These are phyloP conservation scores for Stenichneumon culpator DNA, from an alignment of 2,888 invertebrate species.

Conservation along the genomic window DNA sequence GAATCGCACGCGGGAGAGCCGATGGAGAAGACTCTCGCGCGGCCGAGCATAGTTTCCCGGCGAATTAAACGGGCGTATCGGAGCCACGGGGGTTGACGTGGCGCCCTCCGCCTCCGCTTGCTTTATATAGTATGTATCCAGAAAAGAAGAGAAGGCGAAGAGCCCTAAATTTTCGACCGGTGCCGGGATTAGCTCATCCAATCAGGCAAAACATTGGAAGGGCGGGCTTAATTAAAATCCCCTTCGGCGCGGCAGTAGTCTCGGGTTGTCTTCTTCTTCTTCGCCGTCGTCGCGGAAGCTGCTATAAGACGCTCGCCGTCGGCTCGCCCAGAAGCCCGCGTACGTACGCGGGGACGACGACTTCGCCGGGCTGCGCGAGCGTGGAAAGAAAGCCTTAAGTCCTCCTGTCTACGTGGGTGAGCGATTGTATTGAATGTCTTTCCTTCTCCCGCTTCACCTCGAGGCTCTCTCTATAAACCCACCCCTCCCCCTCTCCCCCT, in stretches of 20 bases:
- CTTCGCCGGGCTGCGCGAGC: slow-evolving; percentile 12
- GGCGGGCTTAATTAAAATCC: slow-evolving; percentile 85
- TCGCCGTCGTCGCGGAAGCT: slow-evolving; percentile 73
- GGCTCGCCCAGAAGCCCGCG: slow-evolving; percentile 46
- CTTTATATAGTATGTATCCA: slow-evolving; percentile 53
- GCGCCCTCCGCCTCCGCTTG: slow-evolving; percentile 50
- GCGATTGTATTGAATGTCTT: slow-evolving; percentile 68
- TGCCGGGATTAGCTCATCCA: slow-evolving; percentile 80
- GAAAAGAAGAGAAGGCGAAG: slow-evolving; percentile 67
- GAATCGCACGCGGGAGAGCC: slow-evolving; percentile 49
- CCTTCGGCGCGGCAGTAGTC: slow-evolving; percentile 76
- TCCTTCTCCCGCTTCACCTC: slow-evolving; percentile 55
- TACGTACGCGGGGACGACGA: slow-evolving; percentile 22
- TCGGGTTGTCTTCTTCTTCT: slow-evolving; percentile 69
- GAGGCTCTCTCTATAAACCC: slow-evolving; percentile 7
- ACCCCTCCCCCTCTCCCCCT: neutral
- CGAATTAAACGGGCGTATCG: slow-evolving; percentile 42
- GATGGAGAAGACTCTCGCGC: slow-evolving; percentile 56
- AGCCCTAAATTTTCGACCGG: slow-evolving; percentile 79
- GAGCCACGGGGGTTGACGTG: neutral
- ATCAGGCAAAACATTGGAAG: slow-evolving; percentile 84
- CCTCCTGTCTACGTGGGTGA: slow-evolving; percentile 65
- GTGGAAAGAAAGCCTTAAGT: slow-evolving; percentile 60
- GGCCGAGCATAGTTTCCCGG: slow-evolving; percentile 40
- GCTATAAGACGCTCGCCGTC: slow-evolving; percentile 76